Evolutionary conservation across 2,797 vertebrate species (phyloP).

Genomic region (Garrulus glandarius): DNA sequence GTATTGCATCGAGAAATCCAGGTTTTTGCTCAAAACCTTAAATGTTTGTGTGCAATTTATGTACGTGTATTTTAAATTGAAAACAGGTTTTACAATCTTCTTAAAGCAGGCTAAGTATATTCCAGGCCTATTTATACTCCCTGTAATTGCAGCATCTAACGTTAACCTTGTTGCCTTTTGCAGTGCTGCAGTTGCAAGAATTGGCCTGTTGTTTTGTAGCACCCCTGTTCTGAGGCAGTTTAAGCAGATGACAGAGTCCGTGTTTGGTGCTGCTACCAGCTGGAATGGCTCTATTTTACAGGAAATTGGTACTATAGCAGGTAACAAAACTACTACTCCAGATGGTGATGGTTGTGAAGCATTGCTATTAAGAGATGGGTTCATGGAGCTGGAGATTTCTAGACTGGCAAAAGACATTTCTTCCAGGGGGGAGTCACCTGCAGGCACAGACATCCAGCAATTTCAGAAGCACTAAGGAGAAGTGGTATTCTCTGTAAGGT

Average conservation of each 20-base stretch:
- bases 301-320: constrained; percentile 79
- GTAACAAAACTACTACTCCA: constrained; percentile 43
- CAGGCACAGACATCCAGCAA: background rate
- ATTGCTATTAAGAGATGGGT: background rate
- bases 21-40: background rate
- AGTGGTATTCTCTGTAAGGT: background rate
- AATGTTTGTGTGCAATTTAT: background rate
- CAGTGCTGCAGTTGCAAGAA: constrained; percentile 73
- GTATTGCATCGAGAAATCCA: background rate
- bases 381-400: background rate
- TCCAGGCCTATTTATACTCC: background rate
- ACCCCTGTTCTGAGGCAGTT: constrained; percentile 68
- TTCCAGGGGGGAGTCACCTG: background rate
- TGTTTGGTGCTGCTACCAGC: constrained; percentile 68
- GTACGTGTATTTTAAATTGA: background rate
- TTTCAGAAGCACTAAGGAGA: background rate
- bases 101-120: background rate
- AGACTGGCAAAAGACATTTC: background rate
- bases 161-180: background rate
- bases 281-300: constrained; percentile 76
- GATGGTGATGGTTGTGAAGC: background rate
- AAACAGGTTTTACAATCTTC: background rate
- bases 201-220: constrained; percentile 73
- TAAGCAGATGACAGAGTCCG: constrained; percentile 71
- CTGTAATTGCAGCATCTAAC: background rate